Base-by-base conservation (phyloP, 1,140 invertebrate species). In the Aphelenchoides fujianensis region DNA sequence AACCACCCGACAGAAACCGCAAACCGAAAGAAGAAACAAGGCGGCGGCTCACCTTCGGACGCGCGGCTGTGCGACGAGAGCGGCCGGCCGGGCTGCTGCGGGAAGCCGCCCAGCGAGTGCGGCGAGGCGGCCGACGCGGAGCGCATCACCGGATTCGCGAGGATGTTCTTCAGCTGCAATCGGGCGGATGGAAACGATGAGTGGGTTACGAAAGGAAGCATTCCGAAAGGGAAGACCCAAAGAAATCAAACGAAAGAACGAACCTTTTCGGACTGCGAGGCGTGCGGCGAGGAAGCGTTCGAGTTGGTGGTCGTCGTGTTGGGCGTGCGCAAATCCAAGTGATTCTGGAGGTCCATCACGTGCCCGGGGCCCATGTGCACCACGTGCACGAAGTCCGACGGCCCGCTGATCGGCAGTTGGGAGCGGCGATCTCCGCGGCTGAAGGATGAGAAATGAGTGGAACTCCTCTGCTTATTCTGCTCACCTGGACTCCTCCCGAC, bases 311-410 rank as follows among this genome's bases (percentile, higher is more conserved):
- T 12, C 0, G 27, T n/a, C 16, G 16, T 36, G n/a, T 37, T 30
- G n/a, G 28, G 28, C 16, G 28, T 23, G 5, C 31, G 0, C 0
- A 72, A 3, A 3, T 84, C 82, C 7, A 82, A 35, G 2, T 72
- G 34, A 41, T 92, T 88, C 86, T 97, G 93, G 82, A 94, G 91
- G 86, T 94, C 91, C 84, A 94, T 94, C 34, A 92, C 92, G 86
- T 93, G 92, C 7, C 94, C 94, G 69, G 95, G 95, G 55, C 95
- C 95, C 92, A 98, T 95, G 85, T 98, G 96, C 78, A 92, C 93
- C 72, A 98, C 92, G 87, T 98, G 96, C 81, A 95, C 94, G 86
- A 98, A 98, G 87, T 98, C 97, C 12, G 92, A 95, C 16, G 96
- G 96, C 16, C 92, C 93, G 23, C 94, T 97, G 84, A 98, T 98